These are phyloP conservation scores for Thera obeliscata DNA, from an alignment of 2,888 invertebrate genomes.

Conservation along the genomic window DNA sequence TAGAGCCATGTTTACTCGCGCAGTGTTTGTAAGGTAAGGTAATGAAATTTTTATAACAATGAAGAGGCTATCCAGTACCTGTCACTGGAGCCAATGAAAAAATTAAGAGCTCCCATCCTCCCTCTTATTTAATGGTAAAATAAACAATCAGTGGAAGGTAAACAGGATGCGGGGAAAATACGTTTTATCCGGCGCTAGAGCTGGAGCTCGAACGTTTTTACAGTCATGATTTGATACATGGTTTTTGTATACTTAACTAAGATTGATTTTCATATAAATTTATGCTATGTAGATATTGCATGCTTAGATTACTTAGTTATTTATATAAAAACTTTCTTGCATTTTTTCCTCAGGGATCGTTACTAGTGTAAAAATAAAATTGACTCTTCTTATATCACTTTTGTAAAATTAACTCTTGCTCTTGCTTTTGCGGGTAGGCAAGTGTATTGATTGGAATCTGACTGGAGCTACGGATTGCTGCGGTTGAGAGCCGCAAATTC, in stretches of 20 bases:
- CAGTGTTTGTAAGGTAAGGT: constrained; percentile 36
- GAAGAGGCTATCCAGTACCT: constrained; percentile 41
- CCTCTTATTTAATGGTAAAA: constrained; percentile 39
- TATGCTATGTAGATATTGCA: too few species aligned
- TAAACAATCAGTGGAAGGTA: constrained; percentile 39
- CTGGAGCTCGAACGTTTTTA: constrained; percentile 15
- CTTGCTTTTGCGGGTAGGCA: constrained; percentile 30
- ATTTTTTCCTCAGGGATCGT: too few species aligned
- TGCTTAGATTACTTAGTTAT: too few species aligned
- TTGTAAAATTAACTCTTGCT: background rate
- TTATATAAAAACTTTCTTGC: background rate
- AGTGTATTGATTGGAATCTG: constrained; percentile 41
- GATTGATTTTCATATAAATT: background rate
- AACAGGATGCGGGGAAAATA: constrained; percentile 42
- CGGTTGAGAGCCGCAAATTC: constrained; percentile 40
- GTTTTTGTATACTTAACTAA: background rate
- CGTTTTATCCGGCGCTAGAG: constrained; percentile 40
- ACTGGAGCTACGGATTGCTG: constrained; percentile 38
- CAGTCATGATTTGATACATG: constrained; percentile 1
- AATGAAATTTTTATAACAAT: constrained; percentile 45
- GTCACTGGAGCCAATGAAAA: constrained; percentile 35
- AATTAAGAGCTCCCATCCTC: constrained; percentile 37
- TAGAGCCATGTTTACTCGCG: constrained; percentile 47
- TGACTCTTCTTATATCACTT: too few species aligned
- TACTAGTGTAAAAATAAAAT: too few species aligned